Base-by-base conservation (phyloP, 2,888 invertebrate genomes). In the Poecilus cupreus region DNA sequence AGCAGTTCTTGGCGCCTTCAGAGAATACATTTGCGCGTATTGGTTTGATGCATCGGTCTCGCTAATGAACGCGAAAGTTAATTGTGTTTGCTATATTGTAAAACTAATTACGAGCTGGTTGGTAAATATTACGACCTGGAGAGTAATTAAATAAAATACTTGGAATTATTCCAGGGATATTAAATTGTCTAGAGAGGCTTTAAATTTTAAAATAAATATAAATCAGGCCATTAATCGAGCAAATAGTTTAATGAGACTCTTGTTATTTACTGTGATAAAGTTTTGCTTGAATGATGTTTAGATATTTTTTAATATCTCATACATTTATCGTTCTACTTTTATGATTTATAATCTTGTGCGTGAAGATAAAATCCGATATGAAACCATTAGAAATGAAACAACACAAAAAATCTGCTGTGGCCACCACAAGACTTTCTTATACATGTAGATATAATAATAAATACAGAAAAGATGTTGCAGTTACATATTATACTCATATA, bases 151-250 rank as follows among this genome's bases (percentile, higher is more conserved):
- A 26, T 60, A 26, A 20, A 26, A 60, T 60, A 24, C 60, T 60
- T 60, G 60, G 26, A 60, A 60, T 60, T 60, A 60, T n/a, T 60
- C 60, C 6, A 26, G 5, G n/a, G 60, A 60, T 60, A 60, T 60
- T 60, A 60, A 32, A 26, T 60, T 5, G n/a, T n/a, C 6, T 18
- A 49, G n/a, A 49, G 54, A 26, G 24, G 11, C n/a, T n/a, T 13
- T 18, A 49, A 18, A 49, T 18, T 60, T 60, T 11, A 60, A 60
- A 13, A 60, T 60, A 60, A 60, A 60, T 60, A 26, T 60, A 60
- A 60, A 60, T 60, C 60, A 60, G 60, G 11, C 26, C 24, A 26
- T 60, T 60, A 26, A 60, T 26, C 13, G n/a, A 13, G 26, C n/a
- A 13, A 60, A 60, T 10, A 13, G 13, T 8, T 32, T 60, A 26